Base-by-base conservation (phyloP, 1,140 invertebrate genomes). In the Drosophila elegans region DNA sequence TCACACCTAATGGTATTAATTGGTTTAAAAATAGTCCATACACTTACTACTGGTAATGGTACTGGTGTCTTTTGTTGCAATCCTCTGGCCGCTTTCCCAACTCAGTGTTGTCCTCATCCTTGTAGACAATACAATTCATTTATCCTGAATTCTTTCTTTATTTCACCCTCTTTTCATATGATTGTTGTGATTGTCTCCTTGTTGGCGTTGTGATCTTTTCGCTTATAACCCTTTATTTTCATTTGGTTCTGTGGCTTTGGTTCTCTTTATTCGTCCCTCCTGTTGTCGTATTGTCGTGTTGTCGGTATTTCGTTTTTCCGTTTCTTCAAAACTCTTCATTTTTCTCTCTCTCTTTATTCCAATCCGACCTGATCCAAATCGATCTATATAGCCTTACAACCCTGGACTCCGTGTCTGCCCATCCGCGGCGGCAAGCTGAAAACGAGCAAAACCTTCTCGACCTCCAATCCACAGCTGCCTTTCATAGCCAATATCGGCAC, bases 371-470 rank as follows among this genome's bases (percentile, higher is more conserved):
- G 62, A 73, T 52, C 71, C 63, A 48, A 64, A 66, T 10, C 60
- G 60, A 79, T 60, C 59, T 88, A 34, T 85, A 92, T 85, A 92
- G 92, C 88, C 34, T 83, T 92, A 60, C 91, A 92, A 89, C 92
- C 91, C 34, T 92, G 92, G 91, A 92, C 92, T 38, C 92, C 92
- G 39, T 92, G 92, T 68, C 67, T 92, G 66, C 91, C 92, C 53
- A 92, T 92, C 71, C 91, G 91, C 51, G 92, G 88, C 42, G 92
- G 92, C 66, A 92, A 92, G 72, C 64, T 92, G 59, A 91, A 92
- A 91, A 92, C 92, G 57, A 91, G 86, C 73, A 92, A 92, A 89
- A 62, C 89, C 76, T 92, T 92, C 73, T 92, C 92, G 11, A 92
- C 92, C 49, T 92, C 91, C 63, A 92, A 92, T 90, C 91, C 91